Evolutionary conservation across 2,797 vertebrate genomes (phyloP).

Genomic region (Podarcis siculus): DNA sequence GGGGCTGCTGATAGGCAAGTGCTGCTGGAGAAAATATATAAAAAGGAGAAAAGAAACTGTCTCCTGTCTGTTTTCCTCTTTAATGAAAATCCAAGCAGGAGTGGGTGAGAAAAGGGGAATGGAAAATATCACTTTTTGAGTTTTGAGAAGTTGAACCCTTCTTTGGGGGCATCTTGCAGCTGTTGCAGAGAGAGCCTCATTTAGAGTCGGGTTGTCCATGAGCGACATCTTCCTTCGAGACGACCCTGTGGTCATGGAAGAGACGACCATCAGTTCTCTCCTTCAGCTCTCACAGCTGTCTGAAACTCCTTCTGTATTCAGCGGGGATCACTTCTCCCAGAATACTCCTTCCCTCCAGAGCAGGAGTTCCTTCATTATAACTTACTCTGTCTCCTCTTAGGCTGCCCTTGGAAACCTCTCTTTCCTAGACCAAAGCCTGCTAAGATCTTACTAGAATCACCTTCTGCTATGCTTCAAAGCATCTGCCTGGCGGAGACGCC

Average conservation of each 20-base stretch:
- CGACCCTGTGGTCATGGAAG: slow-evolving; percentile 10
- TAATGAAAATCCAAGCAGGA: background rate
- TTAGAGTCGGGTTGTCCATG: background rate
- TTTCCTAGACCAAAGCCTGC: slow-evolving; percentile 13
- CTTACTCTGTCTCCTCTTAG: background rate
- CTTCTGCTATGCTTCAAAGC: slow-evolving; percentile 37
- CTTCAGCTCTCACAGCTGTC: slow-evolving; percentile 9
- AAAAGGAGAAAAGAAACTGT: background rate
- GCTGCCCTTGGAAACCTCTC: slow-evolving; percentile 41
- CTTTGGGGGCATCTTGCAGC: background rate
- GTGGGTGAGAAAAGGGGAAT: background rate
- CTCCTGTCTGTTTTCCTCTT: background rate
- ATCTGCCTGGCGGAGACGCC: background rate
- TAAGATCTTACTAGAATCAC: slow-evolving; percentile 32
- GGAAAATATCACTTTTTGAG: slow-evolving; percentile 1
- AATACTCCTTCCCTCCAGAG: background rate
- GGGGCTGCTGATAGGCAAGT: rapidly evolving
- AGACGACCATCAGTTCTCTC: background rate
- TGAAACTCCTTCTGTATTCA: slow-evolving; percentile 19
- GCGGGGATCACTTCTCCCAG: slow-evolving; percentile 17
- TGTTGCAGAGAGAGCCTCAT: background rate
- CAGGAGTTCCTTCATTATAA: slow-evolving; percentile 24
- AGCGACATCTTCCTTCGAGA: slow-evolving; percentile 10
- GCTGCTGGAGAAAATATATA: background rate
- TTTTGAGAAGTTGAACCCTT: slow-evolving; percentile 28